These are phyloP conservation scores for Silurus meridionalis DNA, from an alignment of 2,113 vertebrate species.

Conservation along the genomic window DNA sequence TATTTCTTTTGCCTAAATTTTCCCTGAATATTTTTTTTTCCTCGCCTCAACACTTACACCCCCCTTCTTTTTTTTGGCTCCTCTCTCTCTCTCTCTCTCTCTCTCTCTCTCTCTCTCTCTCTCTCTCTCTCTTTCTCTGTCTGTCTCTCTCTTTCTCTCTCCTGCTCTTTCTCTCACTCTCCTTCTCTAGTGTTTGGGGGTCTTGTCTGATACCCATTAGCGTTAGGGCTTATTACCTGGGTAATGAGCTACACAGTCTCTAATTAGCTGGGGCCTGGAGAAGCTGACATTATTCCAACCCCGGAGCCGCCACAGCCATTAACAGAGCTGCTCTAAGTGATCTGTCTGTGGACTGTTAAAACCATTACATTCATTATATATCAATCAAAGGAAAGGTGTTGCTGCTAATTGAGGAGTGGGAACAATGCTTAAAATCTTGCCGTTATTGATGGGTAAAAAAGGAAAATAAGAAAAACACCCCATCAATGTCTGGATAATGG, in stretches of 20 bases:
- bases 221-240: slow-evolving; percentile 85
- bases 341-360: slow-evolving; percentile 93
- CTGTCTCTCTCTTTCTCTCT: slow-evolving; percentile 40
- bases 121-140: slow-evolving; percentile 37
- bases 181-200: slow-evolving; percentile 70
- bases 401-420: slow-evolving; percentile 89
- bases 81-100: slow-evolving; percentile 32
- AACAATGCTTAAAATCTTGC: slow-evolving; percentile 79
- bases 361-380: slow-evolving; percentile 93
- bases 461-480: slow-evolving; percentile 59
- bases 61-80: not conserved
- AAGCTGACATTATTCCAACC: slow-evolving; percentile 79
- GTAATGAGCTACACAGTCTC: slow-evolving; percentile 88
- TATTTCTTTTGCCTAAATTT: slow-evolving; percentile 41
- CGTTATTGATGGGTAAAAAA: slow-evolving; percentile 72
- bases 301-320: slow-evolving; percentile 71
- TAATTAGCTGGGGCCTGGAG: slow-evolving; percentile 96
- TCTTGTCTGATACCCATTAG: slow-evolving; percentile 87
- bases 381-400: slow-evolving; percentile 89
- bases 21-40: slow-evolving; percentile 10
- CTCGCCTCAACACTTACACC: slow-evolving; percentile 29
- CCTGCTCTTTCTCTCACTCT: slow-evolving; percentile 50
- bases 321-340: slow-evolving; percentile 96
- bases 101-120: slow-evolving; percentile 12
- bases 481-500: slow-evolving; percentile 57